Base-by-base conservation (phyloP, 1,140 invertebrate genomes). In the Odontomachus brunneus region DNA sequence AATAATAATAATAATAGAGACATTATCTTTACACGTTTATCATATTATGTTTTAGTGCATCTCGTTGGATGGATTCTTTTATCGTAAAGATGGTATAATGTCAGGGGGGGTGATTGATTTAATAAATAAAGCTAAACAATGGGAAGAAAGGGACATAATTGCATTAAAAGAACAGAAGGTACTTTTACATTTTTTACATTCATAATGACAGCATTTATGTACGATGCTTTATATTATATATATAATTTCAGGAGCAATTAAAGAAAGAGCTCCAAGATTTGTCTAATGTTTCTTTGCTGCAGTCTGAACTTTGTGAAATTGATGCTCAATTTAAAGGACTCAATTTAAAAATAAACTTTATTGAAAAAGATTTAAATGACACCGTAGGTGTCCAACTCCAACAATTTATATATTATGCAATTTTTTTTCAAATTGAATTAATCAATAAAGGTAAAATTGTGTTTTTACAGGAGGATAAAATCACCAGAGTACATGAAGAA, bases 31-130 rank as follows among this genome's bases (percentile, higher is more conserved):
- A 26, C 17, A n/a, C 49, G 19, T 74, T 26, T 12, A 51, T 62
- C 51, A 63, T 44, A 71, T 81, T 19, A 62, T 67, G 33, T 85
- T 89, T 19, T 29, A 96, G 96, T 97, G 98, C 55, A 96, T 99
- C 62, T 97, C 99, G 1, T 93, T 99, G 44, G 98, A 99, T 94
- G 99, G 99, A 71, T 99, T 98, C 15, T 98, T 99, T 90, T 99
- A 99, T 94, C 97, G 98, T 92, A 99, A 98, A 94, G 98, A 97
- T 57, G 99, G 99, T 72, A 97, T 99, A 72, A 99, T 99, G 90
- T 99, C 98, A 71, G 99, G 99, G 44, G 99, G 98, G 84, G 97
- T 97, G 84, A 94, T 96, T 71, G 98, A 99, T 95, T 93, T 99
- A 91, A 97, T 97, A 38, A 95, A 97, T 44, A 98, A 98, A 93